These are phyloP conservation scores for Lamellibrachia columna DNA, from an alignment of 2,888 invertebrate species.

Conservation along the genomic window DNA sequence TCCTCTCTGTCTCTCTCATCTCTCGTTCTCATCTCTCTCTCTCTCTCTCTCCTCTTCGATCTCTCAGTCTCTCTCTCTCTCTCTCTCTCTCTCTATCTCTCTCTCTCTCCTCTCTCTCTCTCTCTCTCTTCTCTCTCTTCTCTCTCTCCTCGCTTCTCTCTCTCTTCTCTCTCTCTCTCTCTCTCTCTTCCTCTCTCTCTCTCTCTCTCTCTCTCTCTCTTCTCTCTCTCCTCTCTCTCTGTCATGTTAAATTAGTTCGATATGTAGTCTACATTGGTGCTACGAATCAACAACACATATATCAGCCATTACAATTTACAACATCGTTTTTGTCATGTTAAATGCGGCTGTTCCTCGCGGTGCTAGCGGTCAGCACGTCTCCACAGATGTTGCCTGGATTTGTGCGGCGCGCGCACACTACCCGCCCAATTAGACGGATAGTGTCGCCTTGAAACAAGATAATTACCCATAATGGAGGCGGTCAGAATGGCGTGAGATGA, in stretches of 20 bases:
- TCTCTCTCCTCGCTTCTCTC: background rate
- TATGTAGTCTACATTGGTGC: too few relatives aligned
- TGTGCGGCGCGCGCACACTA: background rate
- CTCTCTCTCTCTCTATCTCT: background rate
- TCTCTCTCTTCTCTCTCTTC: too few relatives aligned
- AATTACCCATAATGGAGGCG: background rate
- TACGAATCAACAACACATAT: too few relatives aligned
- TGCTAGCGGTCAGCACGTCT: background rate
- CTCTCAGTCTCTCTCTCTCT: constrained; percentile 21
- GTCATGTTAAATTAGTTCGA: too few relatives aligned
- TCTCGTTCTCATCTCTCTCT: too few relatives aligned
- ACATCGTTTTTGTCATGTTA: background rate
- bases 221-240: too few relatives aligned
- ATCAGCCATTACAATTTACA: too few relatives aligned
- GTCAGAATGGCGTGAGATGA: background rate
- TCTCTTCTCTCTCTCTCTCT: background rate
- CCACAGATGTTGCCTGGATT: background rate
- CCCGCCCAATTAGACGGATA: background rate
- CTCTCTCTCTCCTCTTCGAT: too few relatives aligned
- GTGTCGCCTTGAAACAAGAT: background rate
- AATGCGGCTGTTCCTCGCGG: background rate
- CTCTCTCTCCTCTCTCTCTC: background rate
- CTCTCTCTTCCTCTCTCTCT: background rate
- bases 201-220: too few relatives aligned
- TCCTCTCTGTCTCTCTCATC: too few relatives aligned